A percentile compares a stretch with the other conserved stretches of the same genome.
Evolutionary conservation across 1,140 invertebrate species (phyloP).

Genomic region (Apolygus lucorum): DNA sequence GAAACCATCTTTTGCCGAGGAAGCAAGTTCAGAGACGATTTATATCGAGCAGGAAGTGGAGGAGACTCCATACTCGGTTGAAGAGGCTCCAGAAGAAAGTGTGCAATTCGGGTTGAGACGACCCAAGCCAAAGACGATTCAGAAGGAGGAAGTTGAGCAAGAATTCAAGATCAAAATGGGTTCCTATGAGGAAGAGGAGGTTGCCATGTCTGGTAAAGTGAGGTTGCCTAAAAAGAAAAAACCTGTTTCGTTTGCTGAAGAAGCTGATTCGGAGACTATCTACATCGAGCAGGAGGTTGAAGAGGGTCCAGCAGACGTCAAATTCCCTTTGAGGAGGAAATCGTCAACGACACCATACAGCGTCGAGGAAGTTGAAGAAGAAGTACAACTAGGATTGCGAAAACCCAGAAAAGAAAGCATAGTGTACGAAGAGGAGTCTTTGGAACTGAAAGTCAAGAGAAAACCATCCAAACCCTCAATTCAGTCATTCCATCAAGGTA

Average conservation of each 20-base stretch:
- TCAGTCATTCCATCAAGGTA: slow-evolving; percentile 36
- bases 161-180: slow-evolving; percentile 75
- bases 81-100: slow-evolving; percentile 39
- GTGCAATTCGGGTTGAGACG: slow-evolving; percentile 29
- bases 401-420: slow-evolving; percentile 34
- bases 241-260: slow-evolving; percentile 60
- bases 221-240: slow-evolving; percentile 65
- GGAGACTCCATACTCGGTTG: slow-evolving; percentile 31
- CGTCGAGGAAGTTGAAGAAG: slow-evolving; percentile 35
- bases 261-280: slow-evolving; percentile 53
- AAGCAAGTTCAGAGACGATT: slow-evolving; percentile 53
- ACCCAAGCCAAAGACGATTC: slow-evolving; percentile 43
- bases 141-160: slow-evolving; percentile 74
- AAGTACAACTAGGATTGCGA: slow-evolving; percentile 34
- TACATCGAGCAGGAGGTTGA: slow-evolving; percentile 55
- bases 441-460: slow-evolving; percentile 47
- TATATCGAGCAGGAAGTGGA: slow-evolving; percentile 54
- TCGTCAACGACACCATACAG: slow-evolving; percentile 30
- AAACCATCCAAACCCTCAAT: slow-evolving; percentile 47
- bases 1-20: slow-evolving; percentile 64
- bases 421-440: slow-evolving; percentile 50
- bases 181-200: slow-evolving; percentile 75
- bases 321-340: slow-evolving; percentile 34
- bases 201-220: slow-evolving; percentile 71
- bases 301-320: slow-evolving; percentile 50